These are phyloP conservation scores for Takifugu rubripes DNA, from an alignment of 2,797 vertebrate species.

Conservation along the genomic window DNA sequence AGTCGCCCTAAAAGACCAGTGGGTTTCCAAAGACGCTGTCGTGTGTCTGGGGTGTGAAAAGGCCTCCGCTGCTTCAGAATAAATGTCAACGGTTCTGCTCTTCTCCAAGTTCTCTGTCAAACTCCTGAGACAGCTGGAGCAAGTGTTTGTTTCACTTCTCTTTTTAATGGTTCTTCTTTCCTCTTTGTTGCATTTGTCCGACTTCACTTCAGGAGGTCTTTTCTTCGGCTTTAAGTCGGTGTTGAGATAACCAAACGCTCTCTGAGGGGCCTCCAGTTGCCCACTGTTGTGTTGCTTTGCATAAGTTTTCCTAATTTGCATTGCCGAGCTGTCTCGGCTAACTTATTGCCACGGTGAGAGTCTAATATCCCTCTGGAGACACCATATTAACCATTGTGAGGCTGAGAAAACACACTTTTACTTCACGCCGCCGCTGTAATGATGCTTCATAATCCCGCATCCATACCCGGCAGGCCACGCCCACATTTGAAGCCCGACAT, in stretches of 20 bases:
- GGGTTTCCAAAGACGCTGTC: slow-evolving; percentile 33
- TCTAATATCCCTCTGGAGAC: slow-evolving; percentile 7
- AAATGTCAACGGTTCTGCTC: background rate
- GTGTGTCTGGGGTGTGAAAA: slow-evolving; percentile 4
- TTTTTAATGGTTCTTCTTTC: too few relatives aligned
- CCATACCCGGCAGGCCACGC: slow-evolving; percentile 52
- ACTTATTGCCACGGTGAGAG: background rate
- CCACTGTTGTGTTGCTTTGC: too few relatives aligned
- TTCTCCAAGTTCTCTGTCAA: background rate
- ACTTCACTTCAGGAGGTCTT: too few relatives aligned
- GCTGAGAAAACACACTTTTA: slow-evolving; percentile 33
- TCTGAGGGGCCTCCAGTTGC: too few relatives aligned
- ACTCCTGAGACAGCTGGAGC: too few relatives aligned
- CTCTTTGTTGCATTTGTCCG: too few relatives aligned
- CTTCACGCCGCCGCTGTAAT: slow-evolving; percentile 55
- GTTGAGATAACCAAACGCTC: too few relatives aligned
- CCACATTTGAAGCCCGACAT: slow-evolving; percentile 45
- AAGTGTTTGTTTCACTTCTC: too few relatives aligned
- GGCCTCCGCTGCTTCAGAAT: slow-evolving; percentile 17
- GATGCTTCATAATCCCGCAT: slow-evolving; percentile 54
- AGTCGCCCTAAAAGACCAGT: slow-evolving; percentile 59
- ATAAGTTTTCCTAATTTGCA: too few relatives aligned
- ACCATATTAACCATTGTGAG: slow-evolving; percentile 45
- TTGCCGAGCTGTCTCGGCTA: too few relatives aligned
- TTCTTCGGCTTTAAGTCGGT: too few relatives aligned